Evolutionary conservation across 2,888 invertebrate species (phyloP).

Genomic region (Caradrina clavipalpis): DNA sequence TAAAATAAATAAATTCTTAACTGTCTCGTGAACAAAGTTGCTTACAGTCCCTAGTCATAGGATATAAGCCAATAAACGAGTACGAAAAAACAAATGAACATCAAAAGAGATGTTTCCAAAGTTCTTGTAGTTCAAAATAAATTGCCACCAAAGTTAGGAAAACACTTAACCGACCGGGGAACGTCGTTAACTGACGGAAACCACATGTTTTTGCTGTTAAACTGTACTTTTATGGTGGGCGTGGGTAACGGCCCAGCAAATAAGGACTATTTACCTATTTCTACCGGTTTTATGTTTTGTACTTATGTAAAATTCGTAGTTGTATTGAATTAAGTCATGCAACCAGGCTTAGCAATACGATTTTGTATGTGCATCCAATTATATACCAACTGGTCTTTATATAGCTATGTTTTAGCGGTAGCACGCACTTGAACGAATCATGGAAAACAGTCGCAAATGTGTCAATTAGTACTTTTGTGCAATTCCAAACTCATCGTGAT

Average conservation of each 20-base stretch:
- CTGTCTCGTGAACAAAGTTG: too few relatives aligned
- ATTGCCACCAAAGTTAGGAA: conserved; percentile 20
- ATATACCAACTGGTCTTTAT: too few relatives aligned
- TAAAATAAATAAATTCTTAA: too few relatives aligned
- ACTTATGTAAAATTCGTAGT: neutral
- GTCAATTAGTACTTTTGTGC: too few relatives aligned
- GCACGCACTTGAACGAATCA: too few relatives aligned
- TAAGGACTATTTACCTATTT: conserved; percentile 11
- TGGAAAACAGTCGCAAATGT: too few relatives aligned
- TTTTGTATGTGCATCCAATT: neutral
- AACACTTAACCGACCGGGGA: conserved; percentile 25
- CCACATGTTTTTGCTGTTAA: conserved; percentile 36
- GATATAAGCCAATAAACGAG: too few relatives aligned
- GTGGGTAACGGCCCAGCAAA: conserved; percentile 22
- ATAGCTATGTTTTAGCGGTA: too few relatives aligned
- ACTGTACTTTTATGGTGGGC: conserved; percentile 30
- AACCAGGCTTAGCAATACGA: neutral
- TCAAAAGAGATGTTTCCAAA: conserved; percentile 2
- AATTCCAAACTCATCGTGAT: too few relatives aligned
- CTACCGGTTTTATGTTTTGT: conserved; percentile 13
- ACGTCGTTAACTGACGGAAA: conserved; percentile 40
- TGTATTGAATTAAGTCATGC: conserved; percentile 21
- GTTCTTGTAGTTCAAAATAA: conserved; percentile 31
- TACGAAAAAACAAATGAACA: conserved; percentile 1
- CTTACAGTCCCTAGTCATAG: too few relatives aligned